Percentiles rank a stretch among this genome's conserved stretches.
Evolutionary conservation across 2,888 invertebrate species (phyloP).

Genomic region (Amorpha juglandis): DNA sequence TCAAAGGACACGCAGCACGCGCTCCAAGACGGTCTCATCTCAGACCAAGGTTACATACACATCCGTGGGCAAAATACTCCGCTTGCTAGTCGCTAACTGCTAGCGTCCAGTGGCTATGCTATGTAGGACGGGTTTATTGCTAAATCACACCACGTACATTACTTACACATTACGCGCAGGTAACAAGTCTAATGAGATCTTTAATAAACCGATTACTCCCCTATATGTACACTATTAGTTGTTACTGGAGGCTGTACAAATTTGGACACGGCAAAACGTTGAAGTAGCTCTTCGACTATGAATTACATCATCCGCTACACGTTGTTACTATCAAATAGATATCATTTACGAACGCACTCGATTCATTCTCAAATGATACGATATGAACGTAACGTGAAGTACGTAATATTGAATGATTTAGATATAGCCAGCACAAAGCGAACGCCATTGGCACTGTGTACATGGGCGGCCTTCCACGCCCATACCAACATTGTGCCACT

Average conservation of each 20-base stretch:
- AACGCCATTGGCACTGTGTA: conserved; percentile 53
- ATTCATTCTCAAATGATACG: conserved; percentile 15
- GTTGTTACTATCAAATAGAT: conserved; percentile 16
- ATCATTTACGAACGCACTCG: conserved; percentile 18
- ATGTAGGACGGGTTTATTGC: conserved; percentile 54
- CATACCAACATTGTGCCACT: conserved; percentile 69
- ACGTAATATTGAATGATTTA: conserved; percentile 27
- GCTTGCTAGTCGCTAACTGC: conserved; percentile 24
- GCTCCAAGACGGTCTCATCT: conserved; percentile 77
- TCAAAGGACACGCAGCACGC: conserved; percentile 78
- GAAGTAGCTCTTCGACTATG: not conserved
- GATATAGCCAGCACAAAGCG: conserved; percentile 17
- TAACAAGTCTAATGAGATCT: not conserved
- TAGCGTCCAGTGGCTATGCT: conserved; percentile 38
- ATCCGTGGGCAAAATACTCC: conserved; percentile 63
- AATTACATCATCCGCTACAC: conserved; percentile 20
- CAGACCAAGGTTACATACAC: conserved; percentile 71
- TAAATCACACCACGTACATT: conserved; percentile 32
- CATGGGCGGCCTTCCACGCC: conserved; percentile 75
- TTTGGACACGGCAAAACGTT: too few relatives aligned
- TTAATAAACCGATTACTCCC: conserved; percentile 11
- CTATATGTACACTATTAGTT: not conserved
- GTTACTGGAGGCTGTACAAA: not conserved
- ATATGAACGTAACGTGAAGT: conserved; percentile 21
- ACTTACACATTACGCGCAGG: not conserved